Conservation (phyloP, 1,140 invertebrate genomes). For the Cheumatopsyche charites region DNA sequence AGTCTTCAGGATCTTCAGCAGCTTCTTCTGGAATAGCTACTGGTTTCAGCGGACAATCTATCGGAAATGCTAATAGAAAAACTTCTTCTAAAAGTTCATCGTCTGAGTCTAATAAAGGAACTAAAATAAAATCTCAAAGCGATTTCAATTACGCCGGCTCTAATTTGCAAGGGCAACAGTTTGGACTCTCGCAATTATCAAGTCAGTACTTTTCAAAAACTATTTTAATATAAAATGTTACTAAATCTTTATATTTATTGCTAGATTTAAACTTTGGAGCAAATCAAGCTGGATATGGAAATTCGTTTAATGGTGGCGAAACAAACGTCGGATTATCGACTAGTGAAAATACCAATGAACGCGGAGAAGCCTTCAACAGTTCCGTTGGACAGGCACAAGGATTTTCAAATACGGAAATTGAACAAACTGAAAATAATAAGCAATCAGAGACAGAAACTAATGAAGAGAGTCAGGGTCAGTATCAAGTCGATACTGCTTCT, state of each 20-base stretch:
- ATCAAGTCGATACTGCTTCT: not conserved
- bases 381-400: slow-evolving; percentile 6
- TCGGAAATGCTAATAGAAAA: not conserved
- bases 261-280: not conserved
- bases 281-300: not conserved
- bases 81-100: slow-evolving; percentile 34
- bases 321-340: not conserved
- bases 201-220: not conserved
- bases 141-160: slow-evolving; percentile 9
- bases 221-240: not conserved
- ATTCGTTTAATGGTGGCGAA: not conserved
- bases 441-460: slow-evolving; percentile 17
- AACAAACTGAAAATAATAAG: slow-evolving; percentile 23
- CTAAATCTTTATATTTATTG: not conserved
- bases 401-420: slow-evolving; percentile 35
- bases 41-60: not conserved
- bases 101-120: slow-evolving; percentile 30
- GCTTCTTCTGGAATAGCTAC: not conserved
- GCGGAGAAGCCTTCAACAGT: not conserved
- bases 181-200: not conserved
- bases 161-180: slow-evolving; percentile 10
- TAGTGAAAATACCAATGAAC: not conserved
- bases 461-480: slow-evolving; percentile 6
- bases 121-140: slow-evolving; percentile 34
- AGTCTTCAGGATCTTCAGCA: not conserved